phyloP scores from a whole-genome alignment of 2,113 vertebrate genomes.

The Collichthys lucidus region DNA sequence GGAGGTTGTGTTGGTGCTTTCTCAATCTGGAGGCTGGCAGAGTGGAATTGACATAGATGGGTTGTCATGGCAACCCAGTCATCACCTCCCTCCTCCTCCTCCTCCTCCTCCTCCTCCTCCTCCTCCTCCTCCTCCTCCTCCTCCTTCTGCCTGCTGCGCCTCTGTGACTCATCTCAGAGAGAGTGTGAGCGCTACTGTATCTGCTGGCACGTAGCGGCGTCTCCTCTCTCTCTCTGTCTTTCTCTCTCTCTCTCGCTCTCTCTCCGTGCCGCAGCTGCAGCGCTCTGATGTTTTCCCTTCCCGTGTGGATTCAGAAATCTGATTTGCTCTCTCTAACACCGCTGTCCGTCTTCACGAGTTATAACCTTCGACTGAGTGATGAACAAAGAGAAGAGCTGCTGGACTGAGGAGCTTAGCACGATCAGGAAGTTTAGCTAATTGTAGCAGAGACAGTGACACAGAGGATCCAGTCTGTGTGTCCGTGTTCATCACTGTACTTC shows the following conservation, averaged over 20 bases:
- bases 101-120: neutral
- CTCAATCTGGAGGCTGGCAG: conserved; percentile 66
- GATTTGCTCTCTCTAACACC: neutral
- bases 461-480: no score
- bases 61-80: conserved; percentile 76
- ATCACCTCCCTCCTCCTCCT: neutral
- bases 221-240: neutral
- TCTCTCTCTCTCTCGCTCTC: neutral
- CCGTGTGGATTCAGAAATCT: neutral
- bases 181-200: conserved; percentile 48
- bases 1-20: conserved; percentile 44
- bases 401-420: conserved; percentile 8
- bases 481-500: neutral
- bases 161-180: conserved; percentile 75
- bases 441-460: neutral
- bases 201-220: conserved; percentile 42
- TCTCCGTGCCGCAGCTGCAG: conserved; percentile 26
- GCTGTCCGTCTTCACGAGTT: neutral
- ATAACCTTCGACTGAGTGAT: conserved; percentile 1
- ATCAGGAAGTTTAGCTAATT: conserved; percentile 19
- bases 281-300: neutral
- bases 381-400: conserved; percentile 19
- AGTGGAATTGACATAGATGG: conserved; percentile 77
- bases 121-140: conserved; percentile 4
- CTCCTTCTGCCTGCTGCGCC: conserved; percentile 55